phyloP scores from a whole-genome alignment of 2,113 vertebrate species.

The Mirza zaza region DNA sequence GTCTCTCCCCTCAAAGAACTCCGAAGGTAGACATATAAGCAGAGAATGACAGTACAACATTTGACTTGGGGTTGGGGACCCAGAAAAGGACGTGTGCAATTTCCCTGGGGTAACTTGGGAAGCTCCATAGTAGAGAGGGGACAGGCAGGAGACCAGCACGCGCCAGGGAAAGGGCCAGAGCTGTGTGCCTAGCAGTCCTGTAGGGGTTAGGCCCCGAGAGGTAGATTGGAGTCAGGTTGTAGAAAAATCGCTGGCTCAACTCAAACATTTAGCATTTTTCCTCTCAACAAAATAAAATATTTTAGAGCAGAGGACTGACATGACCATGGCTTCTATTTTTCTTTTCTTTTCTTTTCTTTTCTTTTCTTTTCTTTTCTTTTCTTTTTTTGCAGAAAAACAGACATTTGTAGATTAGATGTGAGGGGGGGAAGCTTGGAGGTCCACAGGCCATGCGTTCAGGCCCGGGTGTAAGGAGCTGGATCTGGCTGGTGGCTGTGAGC shows the following conservation, averaged over 20 bases:
- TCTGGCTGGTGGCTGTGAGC: no score
- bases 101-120: neutral
- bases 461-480: neutral
- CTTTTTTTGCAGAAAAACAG: neutral
- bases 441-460: neutral
- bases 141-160: fast-evolving
- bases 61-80: fast-evolving
- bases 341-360: neutral
- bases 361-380: no score
- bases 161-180: neutral
- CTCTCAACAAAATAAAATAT: neutral
- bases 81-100: neutral
- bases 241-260: neutral
- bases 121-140: neutral
- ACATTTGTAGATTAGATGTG: neutral
- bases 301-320: neutral
- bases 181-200: neutral
- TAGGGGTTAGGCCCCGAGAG: neutral
- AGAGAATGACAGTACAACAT: neutral
- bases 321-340: neutral
- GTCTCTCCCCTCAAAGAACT: neutral
- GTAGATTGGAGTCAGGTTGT: neutral
- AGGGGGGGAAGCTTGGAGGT: neutral
- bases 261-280: neutral
- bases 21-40: neutral